Conservation (phyloP, 2,797 vertebrate species). For the Neosalanx taihuensis region DNA sequence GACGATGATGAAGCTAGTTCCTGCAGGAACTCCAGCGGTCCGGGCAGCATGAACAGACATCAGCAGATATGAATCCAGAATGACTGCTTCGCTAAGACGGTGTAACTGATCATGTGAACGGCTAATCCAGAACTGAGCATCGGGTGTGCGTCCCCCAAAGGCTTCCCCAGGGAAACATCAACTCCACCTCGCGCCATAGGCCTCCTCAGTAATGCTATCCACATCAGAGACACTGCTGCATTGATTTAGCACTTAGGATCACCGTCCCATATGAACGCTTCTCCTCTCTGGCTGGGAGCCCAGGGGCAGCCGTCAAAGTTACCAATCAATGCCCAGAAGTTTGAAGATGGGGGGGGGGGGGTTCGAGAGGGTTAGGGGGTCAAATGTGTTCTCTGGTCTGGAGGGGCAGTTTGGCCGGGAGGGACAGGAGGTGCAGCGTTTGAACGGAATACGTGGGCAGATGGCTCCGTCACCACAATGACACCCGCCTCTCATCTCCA, state of each 20-base stretch:
- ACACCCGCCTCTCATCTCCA: no score
- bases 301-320: conserved; percentile 70
- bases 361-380: conserved; percentile 30
- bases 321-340: conserved; percentile 71
- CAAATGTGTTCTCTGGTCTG: conserved; percentile 42
- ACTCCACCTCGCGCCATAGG: conserved; percentile 66
- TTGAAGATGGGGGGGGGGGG: conserved; percentile 47
- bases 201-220: conserved; percentile 73
- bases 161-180: conserved; percentile 72
- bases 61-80: conserved; percentile 10
- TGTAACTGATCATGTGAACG: conserved; percentile 65
- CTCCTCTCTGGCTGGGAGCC: conserved; percentile 70
- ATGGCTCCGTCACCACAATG: background rate
- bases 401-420: conserved; percentile 45
- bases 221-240: conserved; percentile 69
- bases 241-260: conserved; percentile 82
- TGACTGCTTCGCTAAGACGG: conserved; percentile 33
- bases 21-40: background rate
- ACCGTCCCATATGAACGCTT: conserved; percentile 77
- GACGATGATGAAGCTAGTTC: background rate
- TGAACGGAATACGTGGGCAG: background rate
- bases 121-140: conserved; percentile 59
- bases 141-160: conserved; percentile 71
- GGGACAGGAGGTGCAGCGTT: conserved; percentile 4
- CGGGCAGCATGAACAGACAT: background rate